Percentiles rank a stretch among this genome's conserved stretches.
These are phyloP conservation scores for Erethizon dorsatum DNA, from an alignment of 2,797 vertebrate species.

Conservation along the genomic window DNA sequence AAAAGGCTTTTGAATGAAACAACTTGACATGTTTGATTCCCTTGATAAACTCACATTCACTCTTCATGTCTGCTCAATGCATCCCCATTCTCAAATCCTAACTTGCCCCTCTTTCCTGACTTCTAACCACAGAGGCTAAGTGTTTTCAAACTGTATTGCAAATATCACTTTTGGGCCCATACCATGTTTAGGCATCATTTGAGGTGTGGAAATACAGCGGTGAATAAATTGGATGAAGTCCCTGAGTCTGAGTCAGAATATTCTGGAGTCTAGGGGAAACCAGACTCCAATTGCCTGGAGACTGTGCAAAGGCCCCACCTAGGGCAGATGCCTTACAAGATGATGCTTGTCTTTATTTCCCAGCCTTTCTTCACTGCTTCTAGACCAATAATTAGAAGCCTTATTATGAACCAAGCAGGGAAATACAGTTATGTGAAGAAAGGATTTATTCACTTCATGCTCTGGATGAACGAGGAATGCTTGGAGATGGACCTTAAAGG, in stretches of 20 bases:
- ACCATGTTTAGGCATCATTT: neutral
- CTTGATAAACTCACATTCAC: neutral
- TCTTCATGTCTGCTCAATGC: neutral
- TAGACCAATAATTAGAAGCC: constrained; percentile 63
- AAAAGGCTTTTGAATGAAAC: neutral
- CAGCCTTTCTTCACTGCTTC: constrained; percentile 9
- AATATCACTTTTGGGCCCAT: neutral
- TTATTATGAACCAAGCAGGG: constrained; percentile 44
- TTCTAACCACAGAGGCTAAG: neutral
- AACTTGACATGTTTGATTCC: neutral
- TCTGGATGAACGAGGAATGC: neutral
- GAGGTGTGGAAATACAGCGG: neutral
- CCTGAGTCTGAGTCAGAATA: neutral
- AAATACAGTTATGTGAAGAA: constrained; percentile 55
- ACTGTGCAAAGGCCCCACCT: neutral
- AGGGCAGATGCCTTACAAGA: constrained; percentile 59
- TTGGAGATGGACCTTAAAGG: constrained; percentile 12
- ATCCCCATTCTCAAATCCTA: neutral
- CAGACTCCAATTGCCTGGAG: neutral
- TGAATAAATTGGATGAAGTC: neutral
- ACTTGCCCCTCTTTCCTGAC: neutral
- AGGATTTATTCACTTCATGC: constrained; percentile 41
- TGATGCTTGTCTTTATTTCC: constrained; percentile 20
- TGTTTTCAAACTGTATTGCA: neutral
- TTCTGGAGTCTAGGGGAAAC: constrained; percentile 27